These are phyloP conservation scores for Picathartes gymnocephalus DNA, from an alignment of 2,113 vertebrate genomes.

Conservation along the genomic window DNA sequence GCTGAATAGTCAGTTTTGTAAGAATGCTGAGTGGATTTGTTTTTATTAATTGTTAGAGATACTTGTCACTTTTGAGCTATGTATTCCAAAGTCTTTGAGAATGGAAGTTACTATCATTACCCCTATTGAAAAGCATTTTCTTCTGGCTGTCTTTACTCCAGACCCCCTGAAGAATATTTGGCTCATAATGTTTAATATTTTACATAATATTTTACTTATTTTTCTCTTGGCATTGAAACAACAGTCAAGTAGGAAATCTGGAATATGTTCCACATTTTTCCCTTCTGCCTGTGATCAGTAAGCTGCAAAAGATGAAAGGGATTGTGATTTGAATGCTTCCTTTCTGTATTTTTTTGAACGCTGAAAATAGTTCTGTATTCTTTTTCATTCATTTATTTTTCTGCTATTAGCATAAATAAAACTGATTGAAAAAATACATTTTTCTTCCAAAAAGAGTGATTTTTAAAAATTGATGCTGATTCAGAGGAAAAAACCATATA, in stretches of 20 bases:
- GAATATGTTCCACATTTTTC: slow-evolving; percentile 47
- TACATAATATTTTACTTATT: slow-evolving; percentile 57
- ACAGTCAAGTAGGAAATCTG: slow-evolving; percentile 48
- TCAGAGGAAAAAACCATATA: background rate
- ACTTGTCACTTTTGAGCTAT: background rate
- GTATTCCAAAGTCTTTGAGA: background rate
- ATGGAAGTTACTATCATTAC: background rate
- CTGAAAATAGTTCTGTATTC: background rate
- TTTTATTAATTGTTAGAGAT: background rate
- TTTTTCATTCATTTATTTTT: background rate
- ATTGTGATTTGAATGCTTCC: slow-evolving; percentile 18
- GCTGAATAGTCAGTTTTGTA: background rate
- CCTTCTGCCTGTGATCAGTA: slow-evolving; percentile 56
- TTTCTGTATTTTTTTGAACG: background rate
- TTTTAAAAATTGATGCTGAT: background rate
- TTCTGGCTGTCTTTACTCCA: background rate
- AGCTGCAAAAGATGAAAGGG: slow-evolving; percentile 54
- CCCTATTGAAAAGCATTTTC: background rate
- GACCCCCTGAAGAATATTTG: slow-evolving; percentile 7
- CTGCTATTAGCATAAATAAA: background rate
- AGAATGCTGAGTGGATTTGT: background rate
- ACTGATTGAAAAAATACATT: background rate
- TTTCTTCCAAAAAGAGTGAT: background rate
- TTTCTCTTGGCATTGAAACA: slow-evolving; percentile 38
- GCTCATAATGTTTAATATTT: slow-evolving; percentile 53